Percentiles rank a stretch among this genome's conserved stretches.
phyloP scores from a whole-genome alignment of 1,140 invertebrate genomes.

The Aphis gossypii region DNA sequence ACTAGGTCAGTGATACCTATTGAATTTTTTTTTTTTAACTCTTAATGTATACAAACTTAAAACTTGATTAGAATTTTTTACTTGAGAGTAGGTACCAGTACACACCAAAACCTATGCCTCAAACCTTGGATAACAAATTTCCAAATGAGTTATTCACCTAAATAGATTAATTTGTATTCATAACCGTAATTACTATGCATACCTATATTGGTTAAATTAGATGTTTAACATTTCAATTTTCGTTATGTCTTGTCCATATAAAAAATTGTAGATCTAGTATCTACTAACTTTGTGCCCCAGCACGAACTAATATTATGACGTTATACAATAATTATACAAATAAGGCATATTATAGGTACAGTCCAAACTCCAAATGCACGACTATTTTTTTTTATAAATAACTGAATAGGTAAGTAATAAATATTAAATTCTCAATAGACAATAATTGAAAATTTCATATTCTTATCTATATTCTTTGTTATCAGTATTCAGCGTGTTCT shows the following conservation, averaged over 20 bases:
- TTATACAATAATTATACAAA: too few species aligned
- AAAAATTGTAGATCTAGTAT: not conserved
- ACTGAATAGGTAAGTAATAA: too few species aligned
- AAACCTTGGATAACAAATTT: not conserved
- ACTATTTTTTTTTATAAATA: too few species aligned
- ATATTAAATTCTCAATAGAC: not conserved
- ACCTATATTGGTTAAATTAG: not conserved
- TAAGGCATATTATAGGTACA: too few species aligned
- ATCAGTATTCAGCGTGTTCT: too few species aligned
- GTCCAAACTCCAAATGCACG: too few species aligned
- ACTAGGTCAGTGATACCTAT: not conserved
- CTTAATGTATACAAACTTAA: not conserved
- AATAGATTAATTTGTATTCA: not conserved
- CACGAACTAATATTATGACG: too few species aligned
- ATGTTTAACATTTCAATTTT: not conserved
- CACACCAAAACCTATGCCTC: not conserved
- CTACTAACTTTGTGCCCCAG: not conserved
- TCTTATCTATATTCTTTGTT: not conserved
- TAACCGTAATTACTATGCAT: not conserved
- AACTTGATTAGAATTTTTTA: not conserved
- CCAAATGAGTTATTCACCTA: not conserved
- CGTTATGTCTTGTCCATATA: not conserved
- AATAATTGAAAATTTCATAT: not conserved
- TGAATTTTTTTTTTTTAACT: not conserved
- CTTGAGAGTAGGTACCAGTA: not conserved